Percentiles rank a stretch among this genome's conserved stretches.
Conservation (phyloP, 2,797 vertebrate genomes). For the Martes flavigula region DNA sequence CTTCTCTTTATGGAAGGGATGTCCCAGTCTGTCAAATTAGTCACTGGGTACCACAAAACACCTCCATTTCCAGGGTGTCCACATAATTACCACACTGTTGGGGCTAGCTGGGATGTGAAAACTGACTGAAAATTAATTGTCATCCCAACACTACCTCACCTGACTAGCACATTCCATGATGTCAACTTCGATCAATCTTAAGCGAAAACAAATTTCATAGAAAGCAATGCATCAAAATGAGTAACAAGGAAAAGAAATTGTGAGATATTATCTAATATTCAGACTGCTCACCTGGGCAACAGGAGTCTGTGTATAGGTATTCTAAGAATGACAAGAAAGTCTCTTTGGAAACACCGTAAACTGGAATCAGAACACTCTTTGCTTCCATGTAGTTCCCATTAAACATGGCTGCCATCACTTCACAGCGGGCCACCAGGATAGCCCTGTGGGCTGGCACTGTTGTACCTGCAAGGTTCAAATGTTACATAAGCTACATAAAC, state of each 20-base stretch:
- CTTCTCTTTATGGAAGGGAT: background rate
- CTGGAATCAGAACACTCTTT: conserved; percentile 93
- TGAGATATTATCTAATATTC: background rate
- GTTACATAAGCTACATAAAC: background rate
- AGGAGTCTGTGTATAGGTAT: conserved; percentile 97
- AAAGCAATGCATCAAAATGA: background rate
- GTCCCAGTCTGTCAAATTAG: background rate
- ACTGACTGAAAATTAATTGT: background rate
- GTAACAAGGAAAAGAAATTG: background rate
- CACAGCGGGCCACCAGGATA: conserved; percentile 95
- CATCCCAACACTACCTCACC: background rate
- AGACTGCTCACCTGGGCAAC: conserved; percentile 92
- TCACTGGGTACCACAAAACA: background rate
- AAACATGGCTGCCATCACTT: conserved; percentile 99
- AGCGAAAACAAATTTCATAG: background rate
- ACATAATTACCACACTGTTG: rapidly evolving
- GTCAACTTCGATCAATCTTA: background rate
- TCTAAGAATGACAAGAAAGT: conserved; percentile 97
- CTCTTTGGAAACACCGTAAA: conserved; percentile 96
- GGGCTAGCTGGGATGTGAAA: background rate
- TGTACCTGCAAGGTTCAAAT: conserved; percentile 84
- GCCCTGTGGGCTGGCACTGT: conserved; percentile 95
- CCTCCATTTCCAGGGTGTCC: background rate
- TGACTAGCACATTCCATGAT: background rate
- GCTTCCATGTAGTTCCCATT: conserved; percentile 97